Base-by-base conservation (phyloP, 2,888 invertebrate genomes). In the Chrysodeixis includens region DNA sequence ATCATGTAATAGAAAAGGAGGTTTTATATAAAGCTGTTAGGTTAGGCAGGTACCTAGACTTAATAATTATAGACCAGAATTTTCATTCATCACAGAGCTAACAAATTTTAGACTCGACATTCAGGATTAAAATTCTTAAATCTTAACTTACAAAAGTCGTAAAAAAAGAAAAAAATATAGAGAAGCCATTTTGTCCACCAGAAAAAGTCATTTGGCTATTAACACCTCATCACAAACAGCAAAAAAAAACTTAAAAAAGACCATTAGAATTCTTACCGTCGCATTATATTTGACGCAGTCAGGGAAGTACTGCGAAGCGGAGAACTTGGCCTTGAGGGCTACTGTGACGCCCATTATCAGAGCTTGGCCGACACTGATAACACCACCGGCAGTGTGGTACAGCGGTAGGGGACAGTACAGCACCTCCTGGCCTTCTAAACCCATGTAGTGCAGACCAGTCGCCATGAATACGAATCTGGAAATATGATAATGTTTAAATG, bases 371-470 rank as follows among this genome's bases (percentile, higher is more conserved):
- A 97, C 95, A 62, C 98, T 97, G 93, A 99, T 96, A 62, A 98
- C 96, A 10, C 99, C 99, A 16, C 99, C 99, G 0, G 99, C 98
- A 0, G 99, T 98, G 90, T 99, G 99, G 91, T 99, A 99, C n/a
- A 99, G 95, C 0, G 99, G 99, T 77, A 99, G 95, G 0, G 99
- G 97, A 20, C 98, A 97, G 90, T 99, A 99, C 80, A 98, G 96
- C 44, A 97, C 95, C 89, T 99, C 99, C 7, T 96, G 93, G 0
- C 90, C 83, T 12, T 91, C 95, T 60, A 99, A 96, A 0, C 96
- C 95, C 73, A 97, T 95, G 79, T 97, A 91, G 86, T 95, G 96
- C 65, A 98, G 96, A 16, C 97, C 98, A 16, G 96, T 96, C 1
- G 97, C 96, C 83, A 98, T 97, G 85, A 98, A 98, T 69, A 98